These are phyloP conservation scores for Metopolophium dirhodum DNA, from an alignment of 1,140 invertebrate species.

Conservation along the genomic window DNA sequence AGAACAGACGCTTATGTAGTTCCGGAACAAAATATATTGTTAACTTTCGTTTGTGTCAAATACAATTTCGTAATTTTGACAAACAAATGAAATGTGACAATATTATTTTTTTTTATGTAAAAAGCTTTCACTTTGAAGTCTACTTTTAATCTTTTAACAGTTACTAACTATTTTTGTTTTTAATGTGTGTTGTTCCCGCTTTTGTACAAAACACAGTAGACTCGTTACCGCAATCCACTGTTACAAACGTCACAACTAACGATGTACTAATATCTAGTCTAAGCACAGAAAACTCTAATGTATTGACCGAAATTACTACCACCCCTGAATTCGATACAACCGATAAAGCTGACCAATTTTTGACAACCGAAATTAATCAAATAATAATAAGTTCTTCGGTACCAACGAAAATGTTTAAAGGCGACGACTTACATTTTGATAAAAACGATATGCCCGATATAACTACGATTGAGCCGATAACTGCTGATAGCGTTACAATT, in stretches of 20 bases:
- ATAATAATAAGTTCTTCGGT: background rate
- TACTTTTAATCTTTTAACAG: slow-evolving; percentile 43
- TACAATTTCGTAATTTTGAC: slow-evolving; percentile 28
- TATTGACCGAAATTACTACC: slow-evolving; percentile 35
- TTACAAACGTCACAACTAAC: slow-evolving; percentile 30
- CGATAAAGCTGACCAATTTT: background rate
- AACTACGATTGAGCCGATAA: background rate
- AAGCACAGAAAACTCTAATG: background rate
- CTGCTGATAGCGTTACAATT: background rate
- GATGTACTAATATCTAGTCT: slow-evolving; percentile 32
- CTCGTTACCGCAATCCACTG: slow-evolving; percentile 30
- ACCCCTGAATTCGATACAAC: background rate
- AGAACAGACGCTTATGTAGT: slow-evolving; percentile 54
- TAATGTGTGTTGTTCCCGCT: slow-evolving; percentile 55
- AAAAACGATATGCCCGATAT: background rate
- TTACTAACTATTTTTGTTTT: slow-evolving; percentile 53
- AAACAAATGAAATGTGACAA: background rate
- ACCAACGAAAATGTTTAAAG: slow-evolving; percentile 40
- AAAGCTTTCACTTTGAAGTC: slow-evolving; percentile 52
- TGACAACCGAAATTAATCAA: background rate
- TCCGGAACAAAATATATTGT: slow-evolving; percentile 39
- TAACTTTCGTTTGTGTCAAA: slow-evolving; percentile 19
- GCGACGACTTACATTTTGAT: background rate
- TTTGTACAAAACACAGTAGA: slow-evolving; percentile 57
- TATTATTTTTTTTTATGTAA: slow-evolving; percentile 45